These are phyloP conservation scores for Andrena praecox DNA, from an alignment of 2,888 invertebrate genomes.

Conservation along the genomic window DNA sequence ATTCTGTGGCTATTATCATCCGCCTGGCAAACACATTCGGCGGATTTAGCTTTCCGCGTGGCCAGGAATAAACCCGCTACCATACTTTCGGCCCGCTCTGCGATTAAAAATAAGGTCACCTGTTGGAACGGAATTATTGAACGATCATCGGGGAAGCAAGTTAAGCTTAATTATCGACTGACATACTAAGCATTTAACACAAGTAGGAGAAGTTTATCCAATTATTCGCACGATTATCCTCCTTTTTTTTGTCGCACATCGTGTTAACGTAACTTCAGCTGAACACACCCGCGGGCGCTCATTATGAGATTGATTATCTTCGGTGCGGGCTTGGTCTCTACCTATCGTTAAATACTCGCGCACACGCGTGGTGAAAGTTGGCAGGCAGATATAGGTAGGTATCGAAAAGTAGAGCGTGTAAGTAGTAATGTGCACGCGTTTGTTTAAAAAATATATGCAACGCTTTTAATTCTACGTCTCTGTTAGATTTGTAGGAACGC, in stretches of 20 bases:
- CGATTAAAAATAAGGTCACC: slow-evolving; percentile 16
- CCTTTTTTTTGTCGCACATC: slow-evolving; percentile 13
- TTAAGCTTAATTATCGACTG: neutral
- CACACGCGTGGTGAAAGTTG: slow-evolving; percentile 50
- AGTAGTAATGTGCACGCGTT: slow-evolving; percentile 43
- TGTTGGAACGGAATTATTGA: neutral
- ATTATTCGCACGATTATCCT: slow-evolving; percentile 2
- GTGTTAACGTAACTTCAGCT: slow-evolving; percentile 7
- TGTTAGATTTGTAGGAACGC: neutral
- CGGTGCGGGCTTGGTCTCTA: slow-evolving; percentile 19
- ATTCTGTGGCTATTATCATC: slow-evolving; percentile 81
- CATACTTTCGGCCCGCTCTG: slow-evolving; percentile 4
- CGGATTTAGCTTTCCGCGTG: slow-evolving; percentile 70
- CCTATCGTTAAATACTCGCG: slow-evolving; percentile 33
- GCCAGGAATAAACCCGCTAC: slow-evolving; percentile 64
- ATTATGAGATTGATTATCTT: slow-evolving; percentile 58
- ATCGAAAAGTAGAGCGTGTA: slow-evolving; percentile 50
- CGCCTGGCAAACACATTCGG: slow-evolving; percentile 68
- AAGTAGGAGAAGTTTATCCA: too few species aligned
- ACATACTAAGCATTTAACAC: too few species aligned
- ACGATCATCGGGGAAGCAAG: neutral
- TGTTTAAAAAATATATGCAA: neutral
- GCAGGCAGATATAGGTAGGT: slow-evolving; percentile 43
- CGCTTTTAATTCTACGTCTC: slow-evolving; percentile 24
- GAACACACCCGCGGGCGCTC: slow-evolving; percentile 13